Evolutionary conservation across 1,140 invertebrate species (phyloP).

Genomic region (Aphaenogaster floridana): DNA sequence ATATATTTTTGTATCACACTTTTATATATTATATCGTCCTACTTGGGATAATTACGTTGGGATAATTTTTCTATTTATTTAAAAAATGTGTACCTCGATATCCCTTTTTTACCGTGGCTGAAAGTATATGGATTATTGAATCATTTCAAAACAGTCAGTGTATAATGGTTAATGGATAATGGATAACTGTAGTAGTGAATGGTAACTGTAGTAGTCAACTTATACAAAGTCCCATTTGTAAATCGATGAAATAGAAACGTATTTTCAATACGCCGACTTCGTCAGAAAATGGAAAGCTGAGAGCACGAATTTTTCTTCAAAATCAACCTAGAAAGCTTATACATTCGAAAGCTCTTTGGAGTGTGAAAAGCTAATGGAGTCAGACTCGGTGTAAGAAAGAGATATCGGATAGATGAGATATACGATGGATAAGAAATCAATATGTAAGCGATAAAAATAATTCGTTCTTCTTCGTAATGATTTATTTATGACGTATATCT

Average conservation of each 20-base stretch:
- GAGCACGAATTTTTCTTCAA: constrained; percentile 40
- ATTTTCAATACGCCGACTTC: constrained; percentile 40
- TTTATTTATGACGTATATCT: background rate
- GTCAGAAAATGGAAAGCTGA: constrained; percentile 39
- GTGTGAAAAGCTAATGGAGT: constrained; percentile 49
- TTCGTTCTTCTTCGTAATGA: constrained; percentile 13
- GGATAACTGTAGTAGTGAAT: too few relatives aligned
- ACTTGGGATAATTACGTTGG: background rate
- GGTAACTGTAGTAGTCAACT: background rate
- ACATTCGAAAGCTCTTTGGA: constrained; percentile 44
- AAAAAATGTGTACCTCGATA: constrained; percentile 2
- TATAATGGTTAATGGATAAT: constrained; percentile 12
- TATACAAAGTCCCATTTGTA: constrained; percentile 30
- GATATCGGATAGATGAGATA: constrained; percentile 45
- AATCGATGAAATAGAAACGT: constrained; percentile 37
- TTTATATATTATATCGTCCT: background rate
- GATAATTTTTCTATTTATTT: background rate
- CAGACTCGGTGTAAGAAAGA: constrained; percentile 19
- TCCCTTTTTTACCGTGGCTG: background rate
- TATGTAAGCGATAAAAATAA: background rate
- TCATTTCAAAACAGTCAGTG: background rate
- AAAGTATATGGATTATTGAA: constrained; percentile 15
- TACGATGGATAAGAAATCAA: constrained; percentile 22
- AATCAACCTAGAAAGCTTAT: constrained; percentile 51
- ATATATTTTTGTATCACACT: background rate